phyloP scores from a whole-genome alignment of 2,888 invertebrate genomes.

The Nemoura dubitans region DNA sequence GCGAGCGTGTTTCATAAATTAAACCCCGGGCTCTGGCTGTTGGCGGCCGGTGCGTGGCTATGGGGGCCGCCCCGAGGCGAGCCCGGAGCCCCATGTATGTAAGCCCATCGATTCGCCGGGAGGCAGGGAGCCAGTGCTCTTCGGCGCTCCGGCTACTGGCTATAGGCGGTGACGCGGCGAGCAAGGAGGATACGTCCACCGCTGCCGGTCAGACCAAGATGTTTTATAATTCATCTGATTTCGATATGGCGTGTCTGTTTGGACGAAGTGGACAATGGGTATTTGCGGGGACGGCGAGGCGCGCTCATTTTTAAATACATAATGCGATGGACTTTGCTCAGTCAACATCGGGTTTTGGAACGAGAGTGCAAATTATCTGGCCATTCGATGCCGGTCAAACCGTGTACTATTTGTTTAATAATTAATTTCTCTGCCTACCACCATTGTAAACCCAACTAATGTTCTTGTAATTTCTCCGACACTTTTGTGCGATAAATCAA shows the following conservation, averaged over 20 bases:
- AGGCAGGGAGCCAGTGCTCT: neutral
- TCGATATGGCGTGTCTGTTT: conserved; percentile 14
- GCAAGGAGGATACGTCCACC: neutral
- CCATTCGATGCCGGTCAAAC: neutral
- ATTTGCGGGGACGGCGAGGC: neutral
- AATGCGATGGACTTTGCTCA: neutral
- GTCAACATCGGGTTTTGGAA: neutral
- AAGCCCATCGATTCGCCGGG: neutral
- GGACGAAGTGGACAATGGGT: neutral
- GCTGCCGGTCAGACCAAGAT: neutral
- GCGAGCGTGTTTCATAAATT: conserved; percentile 42
- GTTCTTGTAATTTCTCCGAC: neutral
- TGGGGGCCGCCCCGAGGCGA: neutral
- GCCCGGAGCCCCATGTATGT: neutral
- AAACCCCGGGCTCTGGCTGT: neutral
- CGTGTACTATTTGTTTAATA: neutral
- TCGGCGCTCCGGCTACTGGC: too few relatives aligned
- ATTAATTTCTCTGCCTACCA: neutral
- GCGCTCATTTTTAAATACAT: neutral
- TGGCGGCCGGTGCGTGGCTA: neutral
- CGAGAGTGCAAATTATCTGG: neutral
- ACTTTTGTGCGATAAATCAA: neutral
- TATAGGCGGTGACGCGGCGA: neutral
- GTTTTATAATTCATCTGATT: conserved; percentile 15
- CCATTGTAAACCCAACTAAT: neutral